Conservation (phyloP, 2,113 vertebrate species). For the Anser brachyrhynchus region DNA sequence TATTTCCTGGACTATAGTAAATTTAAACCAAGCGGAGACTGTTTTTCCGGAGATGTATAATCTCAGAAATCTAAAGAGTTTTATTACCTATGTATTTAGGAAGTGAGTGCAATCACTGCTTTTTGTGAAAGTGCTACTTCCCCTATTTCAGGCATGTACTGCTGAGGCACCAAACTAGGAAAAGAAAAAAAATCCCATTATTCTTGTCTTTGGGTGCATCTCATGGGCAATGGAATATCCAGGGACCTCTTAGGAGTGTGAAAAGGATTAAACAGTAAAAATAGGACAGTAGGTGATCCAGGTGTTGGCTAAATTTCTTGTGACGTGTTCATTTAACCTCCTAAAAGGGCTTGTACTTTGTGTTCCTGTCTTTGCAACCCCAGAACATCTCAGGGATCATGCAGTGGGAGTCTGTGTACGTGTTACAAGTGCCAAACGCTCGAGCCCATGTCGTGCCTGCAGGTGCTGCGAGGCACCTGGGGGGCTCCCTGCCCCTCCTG, state of each 20-base stretch:
- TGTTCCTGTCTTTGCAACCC: not conserved
- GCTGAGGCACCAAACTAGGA: not conserved
- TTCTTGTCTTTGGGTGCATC: not conserved
- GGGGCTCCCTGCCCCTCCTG: not conserved
- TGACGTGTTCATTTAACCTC: not conserved
- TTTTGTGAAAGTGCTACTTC: not conserved
- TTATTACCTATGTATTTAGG: not conserved
- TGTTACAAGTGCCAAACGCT: not conserved
- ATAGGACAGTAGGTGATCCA: not conserved
- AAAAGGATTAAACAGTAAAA: not conserved
- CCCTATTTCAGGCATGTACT: not conserved
- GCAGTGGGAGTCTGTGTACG: not conserved
- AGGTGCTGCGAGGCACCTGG: not conserved
- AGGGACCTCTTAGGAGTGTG: not conserved
- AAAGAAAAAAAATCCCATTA: not conserved
- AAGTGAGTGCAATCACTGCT: not conserved
- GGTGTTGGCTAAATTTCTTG: not conserved
- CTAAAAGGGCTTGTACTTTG: not conserved
- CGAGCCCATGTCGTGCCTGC: not conserved
- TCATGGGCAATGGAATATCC: not conserved
- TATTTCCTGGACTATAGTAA: not conserved
- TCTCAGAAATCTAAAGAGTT: not conserved
- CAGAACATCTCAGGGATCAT: not conserved
- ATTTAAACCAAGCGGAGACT: not conserved
- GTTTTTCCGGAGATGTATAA: not conserved